Conservation (phyloP, 2,888 invertebrate genomes). For the Campoplex nolae region DNA sequence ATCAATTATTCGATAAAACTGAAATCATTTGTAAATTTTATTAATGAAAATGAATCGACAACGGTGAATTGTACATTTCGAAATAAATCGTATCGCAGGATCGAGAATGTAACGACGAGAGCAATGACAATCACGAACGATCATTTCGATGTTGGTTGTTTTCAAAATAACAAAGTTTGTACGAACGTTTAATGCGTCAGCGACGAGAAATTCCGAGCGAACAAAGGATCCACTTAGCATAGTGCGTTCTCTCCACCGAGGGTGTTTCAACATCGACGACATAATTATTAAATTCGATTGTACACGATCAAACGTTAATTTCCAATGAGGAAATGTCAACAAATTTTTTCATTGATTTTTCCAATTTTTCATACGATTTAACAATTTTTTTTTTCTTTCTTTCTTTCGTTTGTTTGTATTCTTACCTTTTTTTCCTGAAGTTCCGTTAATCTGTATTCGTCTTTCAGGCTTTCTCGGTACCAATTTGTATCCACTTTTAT, state of each 20-base stretch:
- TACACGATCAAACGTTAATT: not conserved
- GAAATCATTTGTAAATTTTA: not conserved
- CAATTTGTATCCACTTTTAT: constrained; percentile 78
- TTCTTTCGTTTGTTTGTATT: not conserved
- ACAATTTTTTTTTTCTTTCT: not conserved
- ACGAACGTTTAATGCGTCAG: constrained; percentile 25
- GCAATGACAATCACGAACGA: not conserved
- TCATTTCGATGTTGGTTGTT: constrained; percentile 5
- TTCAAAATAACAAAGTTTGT: not conserved
- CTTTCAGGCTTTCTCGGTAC: constrained; percentile 73
- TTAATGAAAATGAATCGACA: not conserved
- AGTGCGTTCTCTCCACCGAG: not conserved
- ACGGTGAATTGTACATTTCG: not conserved
- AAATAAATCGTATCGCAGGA: not conserved
- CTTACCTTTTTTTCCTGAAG: constrained; percentile 47
- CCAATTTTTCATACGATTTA: not conserved
- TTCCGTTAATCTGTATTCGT: constrained; percentile 64
- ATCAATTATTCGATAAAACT: not conserved
- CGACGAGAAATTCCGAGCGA: constrained; percentile 25
- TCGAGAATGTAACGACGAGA: not conserved
- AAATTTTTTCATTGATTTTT: not conserved
- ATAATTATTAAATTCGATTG: constrained; percentile 3
- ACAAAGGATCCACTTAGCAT: constrained; percentile 38
- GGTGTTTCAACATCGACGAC: constrained; percentile 8
- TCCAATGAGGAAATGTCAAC: not conserved